Evolutionary conservation across 2,888 invertebrate species (phyloP), one percentile per base, ranked within the genome.

Genomic region (Dione vanillae): DNA sequence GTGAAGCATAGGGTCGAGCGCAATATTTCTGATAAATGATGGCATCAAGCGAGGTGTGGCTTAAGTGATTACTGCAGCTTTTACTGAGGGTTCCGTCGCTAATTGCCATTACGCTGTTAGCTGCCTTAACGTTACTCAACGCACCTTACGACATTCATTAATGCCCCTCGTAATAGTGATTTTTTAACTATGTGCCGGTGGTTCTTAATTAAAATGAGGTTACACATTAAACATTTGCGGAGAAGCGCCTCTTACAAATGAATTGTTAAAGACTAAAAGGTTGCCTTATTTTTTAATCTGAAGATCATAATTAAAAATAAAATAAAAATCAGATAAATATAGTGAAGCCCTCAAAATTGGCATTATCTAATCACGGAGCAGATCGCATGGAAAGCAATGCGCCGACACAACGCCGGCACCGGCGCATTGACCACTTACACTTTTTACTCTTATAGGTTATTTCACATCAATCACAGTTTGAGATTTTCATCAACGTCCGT

Each of bases 1-100:
- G 61, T 51, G 43, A 59, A 35, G 61, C 45, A 19, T 45, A 27
- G 68, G 61, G 67, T 72, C 62, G 79, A 75, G 81, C 81, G 82
- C 85, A 85, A 84, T 86, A 85, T 83, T 82, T 79, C 81, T 87
- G 88, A 91, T 87, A 87, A 87, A 91, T 83, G 85, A 84, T 79
- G 77, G 70, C 77, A 77, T 77, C 77, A 76, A 78, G 78, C 78
- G 78, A 85, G 90, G 90, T 80, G 90, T 82, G 91, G 87, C 86
- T 84, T 90, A 91, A 92, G 92, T 92, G 91, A 92, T 92, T 92
- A 91, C 90, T 91, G 90, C 91, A 89, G 91, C 87, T 84, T 84
- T 86, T 82, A 77, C 74, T 75, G 78, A 77, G 76, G 77, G 78
- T 80, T 76, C 78, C 80, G 76, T 76, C 76, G 74, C 73, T 81